Evolutionary conservation across 23 tunicate species (phyloP), one percentile per base, ranked within the genome.

Genomic region (Halocynthia aurantium): DNA sequence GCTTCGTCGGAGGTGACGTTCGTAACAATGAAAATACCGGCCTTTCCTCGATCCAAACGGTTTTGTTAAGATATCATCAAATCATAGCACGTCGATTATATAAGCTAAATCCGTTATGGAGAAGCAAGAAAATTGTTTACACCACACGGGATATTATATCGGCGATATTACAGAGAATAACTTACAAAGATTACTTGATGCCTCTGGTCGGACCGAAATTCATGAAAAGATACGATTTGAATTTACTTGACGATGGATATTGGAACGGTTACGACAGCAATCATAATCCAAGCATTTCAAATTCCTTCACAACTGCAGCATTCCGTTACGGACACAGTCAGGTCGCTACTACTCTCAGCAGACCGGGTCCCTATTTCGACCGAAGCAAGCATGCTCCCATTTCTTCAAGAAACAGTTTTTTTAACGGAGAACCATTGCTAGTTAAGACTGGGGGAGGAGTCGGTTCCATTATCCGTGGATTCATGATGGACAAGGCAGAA

Each of bases 261-360:
- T 91, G 78, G 80, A 75, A 62, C 69, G 98, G 93, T 8, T 93
- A 93, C 83, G 93, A 93, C 61, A 54, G 88, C 18, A 67, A 86
- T 15, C 74, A 72, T 53, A 87, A 93, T 77, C 85, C 93, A 6
- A 71, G 85, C 0, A 78, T 93, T 7, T 44, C 93, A 7, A 93
- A 86, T 50, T 93, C 72, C 19, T 93, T 93, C 62, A 80, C 93
- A 55, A 83, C 98, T 10, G 87, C 98, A 15, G 98, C 98, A 13
- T 86, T 86, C 57, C 73, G 98, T 31, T 74, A 78, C 57, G 97
- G 97, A 13, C 97, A 91, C 80, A 85, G 91, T 62, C 58, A 81
- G 77, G 83, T 91, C 54, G 58, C 79, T 6, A 22, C 62, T 13
- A 50, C 21, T 13, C 62, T 85, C 40, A 49, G 73, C 8, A 69